A percentile compares a stretch with the other conserved stretches of the same genome.
Conservation (phyloP, 2,113 vertebrate species). For the Micronycteris hirsuta region DNA sequence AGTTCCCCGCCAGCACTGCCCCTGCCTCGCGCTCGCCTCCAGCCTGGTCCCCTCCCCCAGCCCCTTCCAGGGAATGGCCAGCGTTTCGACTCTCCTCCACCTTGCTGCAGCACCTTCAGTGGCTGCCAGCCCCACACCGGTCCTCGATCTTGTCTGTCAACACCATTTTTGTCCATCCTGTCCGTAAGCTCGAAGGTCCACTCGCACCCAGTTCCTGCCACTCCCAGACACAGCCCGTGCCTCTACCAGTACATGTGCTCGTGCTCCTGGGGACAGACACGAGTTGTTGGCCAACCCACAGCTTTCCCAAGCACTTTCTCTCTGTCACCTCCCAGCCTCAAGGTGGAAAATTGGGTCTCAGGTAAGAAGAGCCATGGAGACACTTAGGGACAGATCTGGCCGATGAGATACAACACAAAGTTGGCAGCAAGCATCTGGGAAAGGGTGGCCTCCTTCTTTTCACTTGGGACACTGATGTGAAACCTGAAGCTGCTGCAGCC, state of each 20-base stretch:
- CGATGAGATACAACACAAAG: not conserved
- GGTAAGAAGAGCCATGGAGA: not conserved
- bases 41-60: too few species aligned
- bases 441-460: not conserved
- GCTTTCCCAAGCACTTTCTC: not conserved
- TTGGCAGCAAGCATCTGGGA: not conserved
- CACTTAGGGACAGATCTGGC: not conserved
- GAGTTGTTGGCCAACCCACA: too few species aligned
- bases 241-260: accelerated
- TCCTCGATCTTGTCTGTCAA: not conserved
- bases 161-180: too few species aligned
- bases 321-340: not conserved
- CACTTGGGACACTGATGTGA: not conserved
- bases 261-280: not conserved
- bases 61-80: accelerated
- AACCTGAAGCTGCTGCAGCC: not conserved
- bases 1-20: not conserved
- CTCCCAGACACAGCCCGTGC: not conserved
- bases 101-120: too few species aligned
- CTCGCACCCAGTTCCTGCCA: not conserved
- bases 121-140: accelerated
- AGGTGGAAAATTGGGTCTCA: not conserved
- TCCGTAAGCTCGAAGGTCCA: not conserved
- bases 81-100: not conserved
- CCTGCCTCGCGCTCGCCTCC: not conserved